phyloP scores from a whole-genome alignment of 2,888 invertebrate genomes.

The Criorhina ranunculi region DNA sequence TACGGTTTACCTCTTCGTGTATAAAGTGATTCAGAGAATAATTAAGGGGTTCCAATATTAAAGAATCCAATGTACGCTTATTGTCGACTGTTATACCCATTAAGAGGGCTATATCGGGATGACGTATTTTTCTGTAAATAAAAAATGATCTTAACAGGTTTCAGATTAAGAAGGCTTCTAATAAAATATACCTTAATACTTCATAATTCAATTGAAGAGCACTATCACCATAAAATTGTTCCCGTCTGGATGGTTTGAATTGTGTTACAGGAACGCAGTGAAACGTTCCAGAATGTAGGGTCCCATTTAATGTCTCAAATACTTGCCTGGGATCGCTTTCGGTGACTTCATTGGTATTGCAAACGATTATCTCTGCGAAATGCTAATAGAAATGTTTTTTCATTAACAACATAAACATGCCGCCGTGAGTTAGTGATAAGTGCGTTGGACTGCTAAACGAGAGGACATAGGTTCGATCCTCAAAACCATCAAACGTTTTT shows the following conservation, averaged over 20 bases:
- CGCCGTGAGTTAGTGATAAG: no score
- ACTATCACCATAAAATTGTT: conserved; percentile 22
- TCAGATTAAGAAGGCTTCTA: background rate
- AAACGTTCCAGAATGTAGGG: conserved; percentile 53
- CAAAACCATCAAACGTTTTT: no score
- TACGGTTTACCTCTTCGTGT: conserved; percentile 44
- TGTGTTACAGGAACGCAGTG: conserved; percentile 60
- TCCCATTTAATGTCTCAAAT: conserved; percentile 54
- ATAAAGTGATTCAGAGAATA: conserved; percentile 61
- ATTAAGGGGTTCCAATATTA: conserved; percentile 61
- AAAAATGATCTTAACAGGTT: background rate
- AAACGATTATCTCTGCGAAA: conserved; percentile 67
- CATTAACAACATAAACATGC: background rate
- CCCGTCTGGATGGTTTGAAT: conserved; percentile 52
- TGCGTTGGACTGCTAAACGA: no score
- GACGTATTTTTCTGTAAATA: conserved; percentile 60
- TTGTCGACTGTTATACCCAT: conserved; percentile 71
- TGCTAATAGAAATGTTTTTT: conserved; percentile 22
- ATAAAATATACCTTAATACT: conserved; percentile 47
- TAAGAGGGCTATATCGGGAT: conserved; percentile 63
- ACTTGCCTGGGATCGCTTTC: conserved; percentile 45
- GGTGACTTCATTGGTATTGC: conserved; percentile 50
- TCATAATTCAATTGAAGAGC: conserved; percentile 66
- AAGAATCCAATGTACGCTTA: conserved; percentile 56
- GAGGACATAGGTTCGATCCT: no score